Evolutionary conservation across 2,888 invertebrate species (phyloP), one percentile per base, ranked within the genome.

Genomic region (Amiota mariae): DNA sequence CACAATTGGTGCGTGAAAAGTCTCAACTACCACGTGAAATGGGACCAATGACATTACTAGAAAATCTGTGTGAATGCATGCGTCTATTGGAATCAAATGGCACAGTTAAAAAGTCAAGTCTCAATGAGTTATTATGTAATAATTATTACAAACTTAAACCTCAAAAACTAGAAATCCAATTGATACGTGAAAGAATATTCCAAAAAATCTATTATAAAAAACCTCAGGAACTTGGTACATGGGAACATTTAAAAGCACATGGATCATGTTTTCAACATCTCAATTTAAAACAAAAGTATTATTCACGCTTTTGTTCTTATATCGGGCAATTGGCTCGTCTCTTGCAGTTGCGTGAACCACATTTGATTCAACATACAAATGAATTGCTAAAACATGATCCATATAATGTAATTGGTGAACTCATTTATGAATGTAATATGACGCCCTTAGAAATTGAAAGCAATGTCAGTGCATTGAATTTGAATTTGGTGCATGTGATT

Each of bases 401-500:
- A 11, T 92, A 92, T 72, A 91, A 92, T 78, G 91, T 94, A 72
- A 92, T 94, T 78, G 93, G 94, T 2, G 92, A 92, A 80, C 90
- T 94, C 84, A 92, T 95, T 75, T 94, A 94, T 81, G 92, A 93
- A 75, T 91, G 93, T 80, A 91, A 93, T 74, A 90, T 94, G 72
- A 92, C 94, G 4, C 93, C 95, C 0, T 90, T 93, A 2, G 92
- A 93, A 82, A 92, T 95, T 73, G 95, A 95, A 85, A 90, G 91
- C 0, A 92, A 94, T 81, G 94, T 95, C 75, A 91, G 92, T 49
- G 93, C 93, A 79, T 88, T 95, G 18, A 94, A 94, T 85, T 91
- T 95, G 1, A 94, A 95, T 91, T 91, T 95, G 71, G 92, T 94
- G 68, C 94, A 95, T 80, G 94, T 94, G 79, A 92, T 95, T 12